These are phyloP conservation scores for Cydia fagiglandana DNA, from an alignment of 1,140 invertebrate species.

Conservation along the genomic window DNA sequence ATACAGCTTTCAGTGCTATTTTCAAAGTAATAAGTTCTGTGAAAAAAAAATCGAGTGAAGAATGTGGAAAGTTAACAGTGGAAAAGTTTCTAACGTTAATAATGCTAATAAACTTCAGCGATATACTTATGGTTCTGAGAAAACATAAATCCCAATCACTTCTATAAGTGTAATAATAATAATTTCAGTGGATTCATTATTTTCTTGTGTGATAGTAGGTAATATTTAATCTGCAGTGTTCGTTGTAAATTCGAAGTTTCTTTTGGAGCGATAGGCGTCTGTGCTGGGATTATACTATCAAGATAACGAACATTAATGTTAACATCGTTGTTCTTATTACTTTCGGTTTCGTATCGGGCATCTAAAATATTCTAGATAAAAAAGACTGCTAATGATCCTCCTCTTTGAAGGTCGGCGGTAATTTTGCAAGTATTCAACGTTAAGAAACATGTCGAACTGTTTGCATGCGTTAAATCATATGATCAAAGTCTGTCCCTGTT, in stretches of 20 bases:
- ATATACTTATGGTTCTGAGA: background rate
- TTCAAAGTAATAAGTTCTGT: background rate
- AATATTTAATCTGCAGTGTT: background rate
- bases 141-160: background rate
- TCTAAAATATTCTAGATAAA: background rate
- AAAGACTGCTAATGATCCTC: no score
- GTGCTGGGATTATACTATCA: background rate
- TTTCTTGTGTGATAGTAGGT: background rate
- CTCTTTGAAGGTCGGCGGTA: no score
- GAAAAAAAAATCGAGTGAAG: background rate
- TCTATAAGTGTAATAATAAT: background rate
- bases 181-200: background rate
- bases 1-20: background rate
- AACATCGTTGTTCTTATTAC: background rate
- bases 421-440: no score
- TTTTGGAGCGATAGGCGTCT: background rate
- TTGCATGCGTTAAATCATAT: no score
- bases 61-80: background rate
- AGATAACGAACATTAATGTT: conserved; percentile 25
- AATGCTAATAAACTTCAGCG: background rate
- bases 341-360: conserved; percentile 1
- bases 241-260: background rate
- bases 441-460: no score
- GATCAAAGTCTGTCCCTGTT: no score
- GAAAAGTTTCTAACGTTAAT: background rate